phyloP scores from a whole-genome alignment of 2,113 vertebrate genomes.

The Myiopsitta monachus region DNA sequence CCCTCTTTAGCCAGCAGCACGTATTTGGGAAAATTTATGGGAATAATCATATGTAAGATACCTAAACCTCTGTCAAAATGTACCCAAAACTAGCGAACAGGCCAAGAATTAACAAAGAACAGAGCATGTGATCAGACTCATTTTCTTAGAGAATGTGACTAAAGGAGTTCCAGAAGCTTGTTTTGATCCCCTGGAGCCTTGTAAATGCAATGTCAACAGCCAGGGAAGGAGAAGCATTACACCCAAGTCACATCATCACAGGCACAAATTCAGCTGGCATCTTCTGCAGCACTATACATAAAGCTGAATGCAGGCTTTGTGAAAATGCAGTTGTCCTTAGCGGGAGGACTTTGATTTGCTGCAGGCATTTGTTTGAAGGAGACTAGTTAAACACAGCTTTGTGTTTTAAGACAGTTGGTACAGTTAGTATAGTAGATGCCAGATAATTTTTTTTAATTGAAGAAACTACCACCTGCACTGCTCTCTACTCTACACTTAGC shows the following conservation, averaged over 20 bases:
- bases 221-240: neutral
- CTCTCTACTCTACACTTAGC: neutral
- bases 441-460: neutral
- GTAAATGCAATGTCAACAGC: fast-evolving
- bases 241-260: neutral
- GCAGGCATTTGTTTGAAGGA: constrained; percentile 1
- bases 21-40: neutral
- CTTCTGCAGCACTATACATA: neutral
- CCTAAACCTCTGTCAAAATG: neutral
- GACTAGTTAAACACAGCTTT: neutral
- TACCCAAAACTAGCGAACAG: neutral
- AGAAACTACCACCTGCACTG: neutral
- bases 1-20: neutral
- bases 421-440: neutral
- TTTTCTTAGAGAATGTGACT: neutral
- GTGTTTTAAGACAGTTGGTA: neutral
- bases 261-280: constrained; percentile 28
- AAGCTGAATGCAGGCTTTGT: constrained; percentile 36
- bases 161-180: neutral
- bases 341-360: constrained; percentile 11
- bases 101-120: neutral
- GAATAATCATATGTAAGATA: neutral
- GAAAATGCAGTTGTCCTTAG: neutral
- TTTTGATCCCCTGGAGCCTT: neutral
- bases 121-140: neutral